phyloP scores from a whole-genome alignment of 2,888 invertebrate species.

The Eumerus sabulonum region DNA sequence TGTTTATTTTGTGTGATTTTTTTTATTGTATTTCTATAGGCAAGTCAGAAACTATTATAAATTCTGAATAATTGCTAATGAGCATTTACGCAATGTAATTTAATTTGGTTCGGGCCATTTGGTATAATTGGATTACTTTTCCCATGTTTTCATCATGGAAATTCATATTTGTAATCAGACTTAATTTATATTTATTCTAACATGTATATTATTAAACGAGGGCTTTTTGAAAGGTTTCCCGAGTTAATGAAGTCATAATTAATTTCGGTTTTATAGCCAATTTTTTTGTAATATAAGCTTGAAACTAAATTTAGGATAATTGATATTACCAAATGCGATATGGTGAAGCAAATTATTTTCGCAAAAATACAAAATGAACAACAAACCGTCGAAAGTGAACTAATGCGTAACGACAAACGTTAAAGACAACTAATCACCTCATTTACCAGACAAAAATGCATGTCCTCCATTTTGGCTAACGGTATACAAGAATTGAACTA shows the following conservation, averaged over 20 bases:
- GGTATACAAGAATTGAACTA: constrained; percentile 44
- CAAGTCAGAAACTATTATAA: background rate
- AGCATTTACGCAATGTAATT: constrained; percentile 3
- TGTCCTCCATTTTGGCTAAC: constrained; percentile 68
- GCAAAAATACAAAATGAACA: too few species aligned
- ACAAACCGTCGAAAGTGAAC: too few species aligned
- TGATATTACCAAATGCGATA: too few species aligned
- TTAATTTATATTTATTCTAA: constrained; percentile 6
- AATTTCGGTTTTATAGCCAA: too few species aligned
- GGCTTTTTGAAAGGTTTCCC: too few species aligned
- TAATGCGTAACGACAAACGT: too few species aligned
- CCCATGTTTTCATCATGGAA: background rate
- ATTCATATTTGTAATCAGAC: background rate
- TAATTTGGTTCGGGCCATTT: constrained; percentile 7
- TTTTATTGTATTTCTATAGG: background rate
- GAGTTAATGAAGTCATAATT: too few species aligned
- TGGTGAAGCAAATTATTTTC: too few species aligned
- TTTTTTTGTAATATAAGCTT: too few species aligned
- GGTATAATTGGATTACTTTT: background rate
- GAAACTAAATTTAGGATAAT: too few species aligned
- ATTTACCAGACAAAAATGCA: constrained; percentile 43
- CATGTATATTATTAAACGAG: background rate
- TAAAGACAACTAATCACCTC: constrained; percentile 9
- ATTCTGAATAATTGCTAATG: background rate
- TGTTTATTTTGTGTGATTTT: background rate